Base-by-base conservation (phyloP, 2,113 vertebrate species). In the Danio rerio region DNA sequence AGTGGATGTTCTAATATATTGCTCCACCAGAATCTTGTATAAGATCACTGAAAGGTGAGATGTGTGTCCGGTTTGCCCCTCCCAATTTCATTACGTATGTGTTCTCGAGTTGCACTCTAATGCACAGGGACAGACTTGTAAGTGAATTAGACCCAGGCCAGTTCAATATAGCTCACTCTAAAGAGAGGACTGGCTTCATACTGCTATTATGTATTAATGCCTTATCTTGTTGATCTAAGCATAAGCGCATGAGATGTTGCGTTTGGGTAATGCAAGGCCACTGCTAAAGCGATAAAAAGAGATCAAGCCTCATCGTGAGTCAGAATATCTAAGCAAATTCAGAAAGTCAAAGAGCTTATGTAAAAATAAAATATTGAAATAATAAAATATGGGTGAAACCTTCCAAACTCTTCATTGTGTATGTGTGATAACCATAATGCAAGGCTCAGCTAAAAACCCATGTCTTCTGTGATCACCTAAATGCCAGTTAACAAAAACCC, bases 61-160 rank as follows among this genome's bases (percentile, higher is more conserved):
- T 58, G 49, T 16, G 8, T 56, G 12, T 78, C 58, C 47, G 3
- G 10, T 12, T 80, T 40, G 62, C 73, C 16, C 62, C 5, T 77
- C 49, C 63, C 55, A 80, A 58, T 68, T 59, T 83, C 31, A 85
- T 85, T 84, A 81, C 42, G 61, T 11, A 52, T 21, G 58, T 70
- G 68, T 55, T 82, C 83, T 80, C 43, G 40, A 62, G 70, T 83
- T 85, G 58, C 70, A 62, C 61, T 76, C 62, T 76, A 84, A 76
- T 84, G 45, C 63, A 80, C 61, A 79, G 9, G 61, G 80, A 62
- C 58, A 31, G 80, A 79, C 62, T 69, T 56, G n/a, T 84, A 80
- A 80, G 49, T 82, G 83, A 82, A 84, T 84, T 76, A 75, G 45
- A 65, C 56, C 63, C 20, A 15, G 21, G 8, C 47, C 15, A 49